Evolutionary conservation across 1,140 invertebrate genomes (phyloP).

Genomic region (Apis florea): DNA sequence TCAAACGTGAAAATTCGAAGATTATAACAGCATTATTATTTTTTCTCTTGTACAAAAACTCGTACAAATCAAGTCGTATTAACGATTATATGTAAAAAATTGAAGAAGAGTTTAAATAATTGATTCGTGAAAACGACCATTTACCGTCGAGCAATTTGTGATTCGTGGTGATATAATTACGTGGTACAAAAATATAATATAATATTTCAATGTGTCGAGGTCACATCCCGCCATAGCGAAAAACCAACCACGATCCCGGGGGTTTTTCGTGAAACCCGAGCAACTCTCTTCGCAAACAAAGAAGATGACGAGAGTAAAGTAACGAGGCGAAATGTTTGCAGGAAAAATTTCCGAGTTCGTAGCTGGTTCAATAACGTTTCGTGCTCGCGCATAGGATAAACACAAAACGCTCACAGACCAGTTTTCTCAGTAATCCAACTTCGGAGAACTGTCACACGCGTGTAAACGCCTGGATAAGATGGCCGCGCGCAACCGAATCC

Average conservation of each 20-base stretch:
- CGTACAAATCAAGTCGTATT: neutral
- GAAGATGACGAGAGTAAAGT: neutral
- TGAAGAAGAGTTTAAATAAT: neutral
- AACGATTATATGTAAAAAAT: neutral
- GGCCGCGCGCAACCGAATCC: slow-evolving; percentile 79
- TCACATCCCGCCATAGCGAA: neutral
- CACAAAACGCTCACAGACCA: slow-evolving; percentile 44
- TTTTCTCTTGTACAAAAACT: too few relatives aligned
- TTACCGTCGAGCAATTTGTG: too few relatives aligned
- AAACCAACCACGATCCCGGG: neutral
- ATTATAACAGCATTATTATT: too few relatives aligned
- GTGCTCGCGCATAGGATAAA: neutral
- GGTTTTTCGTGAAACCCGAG: neutral
- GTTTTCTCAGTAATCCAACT: slow-evolving; percentile 71
- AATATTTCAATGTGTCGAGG: neutral
- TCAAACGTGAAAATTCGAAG: too few relatives aligned
- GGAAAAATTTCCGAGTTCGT: neutral
- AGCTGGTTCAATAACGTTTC: neutral
- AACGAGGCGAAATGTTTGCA: neutral
- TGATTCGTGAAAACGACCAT: too few relatives aligned
- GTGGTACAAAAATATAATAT: neutral
- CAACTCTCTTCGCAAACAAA: neutral
- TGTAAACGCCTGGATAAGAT: slow-evolving; percentile 81
- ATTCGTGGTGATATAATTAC: neutral
- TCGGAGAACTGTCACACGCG: slow-evolving; percentile 73